Evolutionary conservation across 2,113 vertebrate genomes (phyloP), one percentile per base, ranked within the genome.

Genomic region (Tauraco erythrolophus): DNA sequence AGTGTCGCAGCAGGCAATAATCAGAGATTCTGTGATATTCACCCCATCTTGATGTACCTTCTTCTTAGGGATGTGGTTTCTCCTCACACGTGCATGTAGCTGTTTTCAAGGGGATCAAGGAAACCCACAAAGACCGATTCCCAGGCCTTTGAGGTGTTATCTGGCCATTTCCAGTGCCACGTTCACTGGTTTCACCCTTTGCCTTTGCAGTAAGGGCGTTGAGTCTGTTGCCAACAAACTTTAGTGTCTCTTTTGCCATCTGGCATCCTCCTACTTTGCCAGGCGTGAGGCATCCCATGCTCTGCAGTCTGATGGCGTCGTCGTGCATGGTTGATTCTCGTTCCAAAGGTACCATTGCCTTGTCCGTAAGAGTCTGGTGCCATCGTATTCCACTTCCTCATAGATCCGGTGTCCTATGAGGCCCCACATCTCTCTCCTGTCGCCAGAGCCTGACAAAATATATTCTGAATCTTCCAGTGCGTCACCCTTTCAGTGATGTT

Each of bases 81-180:
- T 70, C 58, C 27, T 66, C 27, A 0, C 14, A 28, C 2, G 0
- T 21, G 5, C 2, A 0, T 37, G 54, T 3, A 11, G 28, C 7
- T 75, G 1, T 64, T 88, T 68, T 30, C 53, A 56, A 7, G 14
- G 3, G 80, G 62, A 37, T 53, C 24, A n/a, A 48, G 75, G 64
- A 79, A 46, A 28, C 27, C 23, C 74, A 13, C 4, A 11, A 57
- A 89, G 37, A 35, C 72, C 50, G 10, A 1, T 56, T 91, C 37
- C 35, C 19, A 5, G 37, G 23, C n/a, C 76, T 62, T 9, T 11
- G 56, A 43, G 51, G 3, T 62, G 58, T 46, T 41, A 16, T 51
- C 28, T 23, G 1, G 1, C 9, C 3, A 1, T 22, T 75, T 51
- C 37, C 61, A 9, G 27, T 25, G 48, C 51, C 4, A 0, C 11